A percentile compares a stretch with the other conserved stretches of the same genome.
Conservation (phyloP, 2,888 invertebrate genomes). For the Pharmacophagus antenor region DNA sequence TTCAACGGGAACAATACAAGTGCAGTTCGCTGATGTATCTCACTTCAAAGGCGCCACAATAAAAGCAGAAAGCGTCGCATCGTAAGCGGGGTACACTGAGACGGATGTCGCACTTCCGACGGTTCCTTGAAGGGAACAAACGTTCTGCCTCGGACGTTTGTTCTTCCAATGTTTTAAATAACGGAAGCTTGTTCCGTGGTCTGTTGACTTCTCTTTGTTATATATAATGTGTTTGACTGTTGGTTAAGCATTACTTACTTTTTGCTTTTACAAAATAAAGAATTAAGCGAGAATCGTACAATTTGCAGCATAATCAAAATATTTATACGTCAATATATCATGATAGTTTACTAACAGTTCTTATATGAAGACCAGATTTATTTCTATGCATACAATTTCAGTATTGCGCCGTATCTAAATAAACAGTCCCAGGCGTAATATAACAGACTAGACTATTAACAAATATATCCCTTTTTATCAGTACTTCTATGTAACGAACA, state of each 20-base stretch:
- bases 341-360: too few relatives aligned
- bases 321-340: too few relatives aligned
- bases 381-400: too few relatives aligned
- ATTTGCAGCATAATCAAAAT: too few relatives aligned
- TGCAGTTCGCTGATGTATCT: constrained; percentile 9
- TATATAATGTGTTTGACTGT: not conserved
- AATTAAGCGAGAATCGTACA: too few relatives aligned
- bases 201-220: constrained; percentile 4
- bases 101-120: constrained; percentile 27
- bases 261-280: too few relatives aligned
- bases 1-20: not conserved
- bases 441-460: too few relatives aligned
- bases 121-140: constrained; percentile 30
- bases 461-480: too few relatives aligned
- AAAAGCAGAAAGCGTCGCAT: constrained; percentile 19
- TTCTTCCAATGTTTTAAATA: constrained; percentile 9
- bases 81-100: constrained; percentile 16
- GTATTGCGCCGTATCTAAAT: too few relatives aligned
- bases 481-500: too few relatives aligned
- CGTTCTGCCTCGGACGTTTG: constrained; percentile 16
- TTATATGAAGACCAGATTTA: too few relatives aligned
- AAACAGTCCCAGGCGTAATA: too few relatives aligned
- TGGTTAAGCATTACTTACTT: not conserved
- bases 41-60: constrained; percentile 13
- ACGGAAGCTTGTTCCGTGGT: constrained; percentile 25